These are phyloP conservation scores for Cabera pusaria DNA, from an alignment of 2,888 invertebrate species.

Conservation along the genomic window DNA sequence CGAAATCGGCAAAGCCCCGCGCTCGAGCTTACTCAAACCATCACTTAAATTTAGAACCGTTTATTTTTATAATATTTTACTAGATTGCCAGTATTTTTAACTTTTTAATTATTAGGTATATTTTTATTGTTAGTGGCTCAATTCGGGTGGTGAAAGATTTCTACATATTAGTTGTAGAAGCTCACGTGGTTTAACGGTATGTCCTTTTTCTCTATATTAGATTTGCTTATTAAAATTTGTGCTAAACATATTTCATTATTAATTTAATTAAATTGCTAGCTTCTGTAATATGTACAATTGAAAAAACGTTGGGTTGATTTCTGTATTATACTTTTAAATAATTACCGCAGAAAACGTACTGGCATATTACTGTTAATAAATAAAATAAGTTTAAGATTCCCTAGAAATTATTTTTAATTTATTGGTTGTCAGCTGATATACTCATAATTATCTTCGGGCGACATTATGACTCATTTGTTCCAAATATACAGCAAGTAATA, in stretches of 20 bases:
- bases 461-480: too few relatives aligned
- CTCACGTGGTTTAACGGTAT: slow-evolving; percentile 15
- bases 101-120: slow-evolving; percentile 10
- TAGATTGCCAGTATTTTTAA: slow-evolving; percentile 27
- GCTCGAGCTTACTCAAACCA: slow-evolving; percentile 30
- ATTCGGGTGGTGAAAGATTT: slow-evolving; percentile 15
- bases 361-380: too few relatives aligned
- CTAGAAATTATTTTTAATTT: too few relatives aligned
- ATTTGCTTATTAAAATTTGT: too few relatives aligned
- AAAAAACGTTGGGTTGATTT: too few relatives aligned
- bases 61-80: slow-evolving; percentile 26
- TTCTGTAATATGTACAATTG: too few relatives aligned
- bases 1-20: slow-evolving; percentile 37
- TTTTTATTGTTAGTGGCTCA: slow-evolving; percentile 11
- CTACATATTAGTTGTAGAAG: slow-evolving; percentile 11
- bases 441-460: too few relatives aligned
- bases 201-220: slow-evolving; percentile 5
- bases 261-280: neutral
- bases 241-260: slow-evolving; percentile 2
- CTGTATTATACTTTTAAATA: too few relatives aligned
- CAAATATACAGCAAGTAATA: too few relatives aligned
- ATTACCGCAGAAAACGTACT: too few relatives aligned
- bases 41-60: slow-evolving; percentile 28
- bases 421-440: too few relatives aligned
- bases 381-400: too few relatives aligned